These are phyloP conservation scores for Doryteuthis pealeii DNA, from an alignment of 1,140 invertebrate genomes.

Conservation along the genomic window DNA sequence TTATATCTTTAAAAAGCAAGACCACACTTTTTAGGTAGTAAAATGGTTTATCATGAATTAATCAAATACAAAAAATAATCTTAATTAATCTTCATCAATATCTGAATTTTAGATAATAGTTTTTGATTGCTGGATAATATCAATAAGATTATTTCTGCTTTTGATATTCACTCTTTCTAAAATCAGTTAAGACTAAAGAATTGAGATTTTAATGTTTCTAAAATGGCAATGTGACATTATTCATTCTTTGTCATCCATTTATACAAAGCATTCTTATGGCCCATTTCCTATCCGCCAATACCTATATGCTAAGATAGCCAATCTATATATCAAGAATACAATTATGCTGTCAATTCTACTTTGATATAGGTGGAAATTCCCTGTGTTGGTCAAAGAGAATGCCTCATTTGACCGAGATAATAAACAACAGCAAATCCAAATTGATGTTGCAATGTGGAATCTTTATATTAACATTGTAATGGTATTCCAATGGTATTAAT, in stretches of 20 bases:
- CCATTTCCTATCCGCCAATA: neutral
- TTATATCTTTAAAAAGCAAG: no score
- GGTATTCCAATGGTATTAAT: conserved; percentile 18
- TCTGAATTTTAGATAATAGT: no score
- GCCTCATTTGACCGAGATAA: neutral
- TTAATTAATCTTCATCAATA: no score
- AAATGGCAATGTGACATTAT: neutral
- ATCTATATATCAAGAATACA: neutral
- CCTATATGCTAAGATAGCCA: conserved; percentile 2
- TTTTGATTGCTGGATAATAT: no score
- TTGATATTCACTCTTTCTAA: no score
- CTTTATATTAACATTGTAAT: conserved; percentile 15
- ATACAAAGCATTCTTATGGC: neutral
- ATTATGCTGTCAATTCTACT: neutral
- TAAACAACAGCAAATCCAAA: neutral
- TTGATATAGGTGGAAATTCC: neutral
- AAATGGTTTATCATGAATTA: no score
- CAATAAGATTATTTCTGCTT: no score
- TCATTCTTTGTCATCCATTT: neutral
- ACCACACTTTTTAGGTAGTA: no score
- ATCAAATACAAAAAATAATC: no score
- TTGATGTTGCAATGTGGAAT: neutral
- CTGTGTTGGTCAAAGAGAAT: neutral
- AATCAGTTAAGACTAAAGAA: no score
- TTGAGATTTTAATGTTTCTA: no score